Conservation (phyloP, 2,888 invertebrate genomes). For the Drosophila nr. medialis region DNA sequence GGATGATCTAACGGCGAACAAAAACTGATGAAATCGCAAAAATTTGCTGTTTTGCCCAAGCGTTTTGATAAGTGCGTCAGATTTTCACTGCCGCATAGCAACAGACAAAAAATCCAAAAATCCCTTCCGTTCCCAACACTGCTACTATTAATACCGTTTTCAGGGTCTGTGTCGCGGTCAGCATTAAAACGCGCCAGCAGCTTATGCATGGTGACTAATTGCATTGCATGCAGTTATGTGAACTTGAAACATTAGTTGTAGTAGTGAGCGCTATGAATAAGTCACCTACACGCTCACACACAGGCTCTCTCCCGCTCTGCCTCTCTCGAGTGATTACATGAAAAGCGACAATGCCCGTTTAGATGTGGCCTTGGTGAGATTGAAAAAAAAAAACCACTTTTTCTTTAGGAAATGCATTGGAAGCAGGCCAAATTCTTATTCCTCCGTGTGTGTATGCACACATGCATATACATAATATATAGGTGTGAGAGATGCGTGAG, state of each 20-base stretch:
- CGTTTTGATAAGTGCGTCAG: constrained; percentile 48
- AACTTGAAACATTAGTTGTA: constrained; percentile 54
- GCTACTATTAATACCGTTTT: not conserved
- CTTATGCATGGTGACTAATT: constrained; percentile 49
- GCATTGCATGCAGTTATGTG: constrained; percentile 67
- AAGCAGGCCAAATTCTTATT: constrained; percentile 59
- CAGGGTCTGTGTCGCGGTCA: constrained; percentile 65
- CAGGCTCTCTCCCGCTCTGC: not conserved
- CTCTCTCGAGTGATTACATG: constrained; percentile 35
- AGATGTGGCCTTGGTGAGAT: constrained; percentile 61
- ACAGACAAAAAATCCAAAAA: constrained; percentile 42
- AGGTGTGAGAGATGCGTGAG: constrained; percentile 17
- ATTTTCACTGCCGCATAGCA: constrained; percentile 55
- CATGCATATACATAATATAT: not conserved
- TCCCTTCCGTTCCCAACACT: too few species aligned
- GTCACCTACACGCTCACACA: constrained; percentile 34
- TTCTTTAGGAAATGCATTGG: constrained; percentile 66
- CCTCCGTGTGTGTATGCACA: constrained; percentile 1
- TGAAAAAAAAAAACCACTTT: constrained; percentile 43
- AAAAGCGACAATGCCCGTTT: constrained; percentile 60
- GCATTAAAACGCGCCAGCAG: constrained; percentile 26
- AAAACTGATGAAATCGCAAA: not conserved
- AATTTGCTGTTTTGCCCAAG: not conserved
- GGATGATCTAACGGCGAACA: not conserved
- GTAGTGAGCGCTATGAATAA: constrained; percentile 32